Conservation (phyloP, 2,888 invertebrate species). For the Diachrysia chrysitis region DNA sequence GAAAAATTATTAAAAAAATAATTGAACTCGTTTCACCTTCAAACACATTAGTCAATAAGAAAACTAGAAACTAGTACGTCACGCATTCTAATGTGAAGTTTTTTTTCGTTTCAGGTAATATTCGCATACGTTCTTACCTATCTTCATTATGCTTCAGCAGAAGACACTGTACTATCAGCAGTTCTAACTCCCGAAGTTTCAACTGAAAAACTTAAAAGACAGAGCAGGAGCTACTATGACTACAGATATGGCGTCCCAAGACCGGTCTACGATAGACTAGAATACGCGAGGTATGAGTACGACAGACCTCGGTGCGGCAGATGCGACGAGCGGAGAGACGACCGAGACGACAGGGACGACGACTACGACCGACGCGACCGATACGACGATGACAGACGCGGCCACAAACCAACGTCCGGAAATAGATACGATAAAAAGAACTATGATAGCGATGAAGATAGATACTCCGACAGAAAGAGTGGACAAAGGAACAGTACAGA, state of each 20-base stretch:
- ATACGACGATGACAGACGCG: conserved; percentile 66
- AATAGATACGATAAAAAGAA: conserved; percentile 76
- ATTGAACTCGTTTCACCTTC: background rate
- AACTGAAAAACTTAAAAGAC: conserved; percentile 69
- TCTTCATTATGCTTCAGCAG: conserved; percentile 59
- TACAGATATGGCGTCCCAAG: conserved; percentile 74
- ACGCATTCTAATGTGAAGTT: no score
- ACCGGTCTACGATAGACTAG: conserved; percentile 72
- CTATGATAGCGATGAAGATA: conserved; percentile 70
- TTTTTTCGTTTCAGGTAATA: conserved; percentile 71
- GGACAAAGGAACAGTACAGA: conserved; percentile 77
- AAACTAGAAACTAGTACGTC: no score
- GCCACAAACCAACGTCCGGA: conserved; percentile 77
- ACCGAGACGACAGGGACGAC: conserved; percentile 64
- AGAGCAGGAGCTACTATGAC: conserved; percentile 81
- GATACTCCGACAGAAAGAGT: conserved; percentile 68
- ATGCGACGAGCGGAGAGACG: conserved; percentile 70
- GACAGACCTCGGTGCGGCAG: conserved; percentile 78
- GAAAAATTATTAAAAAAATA: no score
- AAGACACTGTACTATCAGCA: conserved; percentile 75
- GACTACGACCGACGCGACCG: conserved; percentile 68
- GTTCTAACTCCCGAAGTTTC: conserved; percentile 64
- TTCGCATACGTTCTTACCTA: conserved; percentile 53
- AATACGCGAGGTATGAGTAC: conserved; percentile 63
- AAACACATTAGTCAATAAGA: no score